A percentile compares a stretch with the other conserved stretches of the same genome.
Evolutionary conservation across 2,113 vertebrate genomes (phyloP).

Genomic region (Tiliqua scincoides): DNA sequence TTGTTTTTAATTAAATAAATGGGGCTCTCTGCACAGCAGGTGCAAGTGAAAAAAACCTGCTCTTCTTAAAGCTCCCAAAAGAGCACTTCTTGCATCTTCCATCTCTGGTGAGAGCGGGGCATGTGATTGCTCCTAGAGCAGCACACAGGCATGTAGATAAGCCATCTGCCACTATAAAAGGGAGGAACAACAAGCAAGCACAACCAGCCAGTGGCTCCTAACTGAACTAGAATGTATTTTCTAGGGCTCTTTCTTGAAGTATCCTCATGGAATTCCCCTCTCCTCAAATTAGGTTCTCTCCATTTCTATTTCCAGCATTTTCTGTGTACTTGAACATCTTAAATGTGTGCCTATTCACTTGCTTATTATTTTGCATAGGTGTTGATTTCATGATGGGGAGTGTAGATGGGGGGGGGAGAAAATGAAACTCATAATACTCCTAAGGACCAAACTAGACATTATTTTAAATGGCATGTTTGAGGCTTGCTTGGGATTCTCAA

Average conservation of each 20-base stretch:
- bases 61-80: background rate
- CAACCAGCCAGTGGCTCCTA: background rate
- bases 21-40: background rate
- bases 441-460: too few species aligned
- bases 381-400: background rate
- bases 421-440: background rate
- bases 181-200: background rate
- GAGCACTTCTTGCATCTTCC: background rate
- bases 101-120: background rate
- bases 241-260: background rate
- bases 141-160: background rate
- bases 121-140: background rate
- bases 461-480: too few species aligned
- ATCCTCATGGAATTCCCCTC: background rate
- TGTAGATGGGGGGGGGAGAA: background rate
- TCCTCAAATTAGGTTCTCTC: background rate
- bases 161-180: background rate
- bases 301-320: background rate
- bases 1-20: slow-evolving; percentile 5
- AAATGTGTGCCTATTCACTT: background rate
- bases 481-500: too few species aligned
- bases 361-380: background rate
- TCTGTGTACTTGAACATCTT: background rate
- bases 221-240: background rate
- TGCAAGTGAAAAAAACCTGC: background rate